Base-by-base conservation (phyloP, 2,797 vertebrate species). In the Pitangus sulphuratus region DNA sequence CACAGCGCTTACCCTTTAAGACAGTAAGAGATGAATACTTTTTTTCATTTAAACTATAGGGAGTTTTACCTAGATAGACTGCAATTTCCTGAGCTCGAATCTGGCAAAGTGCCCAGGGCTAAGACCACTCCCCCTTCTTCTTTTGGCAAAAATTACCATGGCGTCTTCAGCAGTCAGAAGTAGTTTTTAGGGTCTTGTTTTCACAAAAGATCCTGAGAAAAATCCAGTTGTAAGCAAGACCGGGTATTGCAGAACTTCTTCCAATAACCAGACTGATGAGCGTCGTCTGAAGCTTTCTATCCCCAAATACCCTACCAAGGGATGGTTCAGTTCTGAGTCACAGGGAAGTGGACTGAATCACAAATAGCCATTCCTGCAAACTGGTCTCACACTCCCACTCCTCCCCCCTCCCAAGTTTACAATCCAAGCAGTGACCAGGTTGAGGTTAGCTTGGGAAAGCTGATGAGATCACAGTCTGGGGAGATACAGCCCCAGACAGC, bases 41-140 rank as follows among this genome's bases (percentile, higher is more conserved):
- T 92, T 97, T 95, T 95, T 93, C 92, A 95, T 82, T 93, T 92
- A 81, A 95, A 94, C 88, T 96, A 96, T 74, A 94, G 94, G 91
- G 86, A 95, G 88, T 96, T 96, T 94, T 97, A 96, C 89, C 93
- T 96, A 96, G 92, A 96, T 91, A 94, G 96, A 96, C 89, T 94
- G 96, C 85, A 96, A 97, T 97, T 95, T 94, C 94, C 95, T 95
- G 94, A 95, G 91, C 91, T 92, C 4, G 2, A 92, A 70, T 77
- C 83, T 95, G 94, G 95, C 92, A 88, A 81, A 78, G 78, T 57
- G 83, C 89, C 93, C 91, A 30, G 94, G 78, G 47, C 94, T 91
- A 86, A 93, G 95, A 95, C 91, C 89, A 85, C 95, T 26, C 74
- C 88, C 78, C 68, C 51, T 58, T 45, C 65, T 94, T 66, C 82